These are phyloP conservation scores for Ophion obscuratus DNA, from an alignment of 2,888 invertebrate species.

Conservation along the genomic window DNA sequence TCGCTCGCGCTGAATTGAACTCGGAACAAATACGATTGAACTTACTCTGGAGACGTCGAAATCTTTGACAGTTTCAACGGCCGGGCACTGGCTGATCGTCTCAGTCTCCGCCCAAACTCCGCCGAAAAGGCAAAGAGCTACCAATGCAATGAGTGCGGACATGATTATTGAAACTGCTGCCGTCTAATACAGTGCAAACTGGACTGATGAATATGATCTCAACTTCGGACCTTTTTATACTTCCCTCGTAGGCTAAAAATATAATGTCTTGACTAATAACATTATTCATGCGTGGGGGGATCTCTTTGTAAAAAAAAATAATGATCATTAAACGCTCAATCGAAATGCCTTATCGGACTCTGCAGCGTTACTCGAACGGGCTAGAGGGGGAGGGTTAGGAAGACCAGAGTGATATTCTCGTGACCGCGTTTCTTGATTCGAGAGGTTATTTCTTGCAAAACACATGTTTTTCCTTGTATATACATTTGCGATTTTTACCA, in stretches of 20 bases:
- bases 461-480: neutral
- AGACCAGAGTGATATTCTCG: neutral
- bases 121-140: neutral
- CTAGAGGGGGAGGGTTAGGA: neutral
- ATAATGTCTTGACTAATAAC: neutral
- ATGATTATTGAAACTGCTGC: neutral
- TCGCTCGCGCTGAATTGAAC: neutral
- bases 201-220: neutral
- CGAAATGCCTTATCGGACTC: neutral
- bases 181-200: neutral
- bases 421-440: neutral
- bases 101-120: neutral
- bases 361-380: neutral
- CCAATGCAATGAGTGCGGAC: neutral
- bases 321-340: neutral
- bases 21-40: neutral
- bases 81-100: slow-evolving; percentile 84
- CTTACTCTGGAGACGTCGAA: slow-evolving; percentile 86
- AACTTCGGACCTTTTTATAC: neutral
- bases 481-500: neutral
- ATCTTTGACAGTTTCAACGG: slow-evolving; percentile 86
- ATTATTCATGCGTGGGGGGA: neutral
- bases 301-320: neutral
- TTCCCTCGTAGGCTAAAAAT: neutral
- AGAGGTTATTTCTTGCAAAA: neutral